These are phyloP conservation scores for Oscheius myriophilus DNA, from an alignment of 2,888 invertebrate species.

Conservation along the genomic window DNA sequence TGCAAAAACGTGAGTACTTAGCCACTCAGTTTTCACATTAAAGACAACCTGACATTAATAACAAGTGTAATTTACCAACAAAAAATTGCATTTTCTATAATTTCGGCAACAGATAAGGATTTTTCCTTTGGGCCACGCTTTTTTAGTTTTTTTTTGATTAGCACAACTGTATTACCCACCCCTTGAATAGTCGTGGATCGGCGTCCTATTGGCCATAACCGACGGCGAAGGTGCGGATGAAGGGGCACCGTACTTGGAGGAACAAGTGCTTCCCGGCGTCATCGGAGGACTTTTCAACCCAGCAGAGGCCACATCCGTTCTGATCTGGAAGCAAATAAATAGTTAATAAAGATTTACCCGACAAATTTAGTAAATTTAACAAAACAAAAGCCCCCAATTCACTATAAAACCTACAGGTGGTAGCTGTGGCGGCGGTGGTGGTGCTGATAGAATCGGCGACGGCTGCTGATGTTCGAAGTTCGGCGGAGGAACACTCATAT, in stretches of 20 bases:
- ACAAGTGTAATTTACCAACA: no score
- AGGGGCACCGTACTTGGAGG: background rate
- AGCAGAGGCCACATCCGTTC: slow-evolving; percentile 12
- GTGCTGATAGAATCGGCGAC: slow-evolving; percentile 25
- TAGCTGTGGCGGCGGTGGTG: slow-evolving; percentile 27
- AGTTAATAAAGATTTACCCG: no score
- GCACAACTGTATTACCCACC: background rate
- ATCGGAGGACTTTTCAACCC: slow-evolving; percentile 27
- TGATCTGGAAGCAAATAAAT: background rate
- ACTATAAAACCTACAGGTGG: background rate
- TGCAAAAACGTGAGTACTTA: no score
- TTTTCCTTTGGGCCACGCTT: no score
- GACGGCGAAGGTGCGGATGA: slow-evolving; percentile 7
- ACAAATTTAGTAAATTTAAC: no score
- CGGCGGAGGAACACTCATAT: background rate
- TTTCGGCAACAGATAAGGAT: no score
- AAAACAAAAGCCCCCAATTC: no score
- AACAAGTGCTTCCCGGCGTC: slow-evolving; percentile 4
- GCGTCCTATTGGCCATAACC: background rate
- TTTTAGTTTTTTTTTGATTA: background rate
- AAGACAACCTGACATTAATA: no score
- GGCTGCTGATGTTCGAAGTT: slow-evolving; percentile 3
- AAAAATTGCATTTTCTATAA: no score
- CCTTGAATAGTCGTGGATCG: background rate
- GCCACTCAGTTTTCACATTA: no score